Evolutionary conservation across 92 coral and sea anemone genomes (phyloP).

Genomic region (Phenganax subtilis): DNA sequence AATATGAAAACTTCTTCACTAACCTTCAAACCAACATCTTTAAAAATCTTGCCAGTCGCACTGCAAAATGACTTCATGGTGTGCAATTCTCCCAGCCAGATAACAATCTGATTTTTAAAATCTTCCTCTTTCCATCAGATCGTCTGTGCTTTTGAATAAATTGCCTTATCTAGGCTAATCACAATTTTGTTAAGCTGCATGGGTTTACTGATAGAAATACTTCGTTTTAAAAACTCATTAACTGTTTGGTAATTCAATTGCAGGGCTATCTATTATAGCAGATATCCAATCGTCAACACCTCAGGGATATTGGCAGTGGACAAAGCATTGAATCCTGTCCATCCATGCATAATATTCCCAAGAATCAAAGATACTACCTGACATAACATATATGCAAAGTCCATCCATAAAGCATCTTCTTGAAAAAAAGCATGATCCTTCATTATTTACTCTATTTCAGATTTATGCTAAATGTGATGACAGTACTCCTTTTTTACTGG

Average conservation of each 20-base stretch:
- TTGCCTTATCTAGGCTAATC: slow-evolving; percentile 52
- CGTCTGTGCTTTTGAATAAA: slow-evolving; percentile 19
- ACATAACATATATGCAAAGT: not conserved
- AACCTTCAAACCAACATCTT: slow-evolving; percentile 45
- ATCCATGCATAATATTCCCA: slow-evolving; percentile 3
- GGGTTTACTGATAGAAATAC: slow-evolving; percentile 44
- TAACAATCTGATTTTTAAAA: slow-evolving; percentile 32
- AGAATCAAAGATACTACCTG: not conserved
- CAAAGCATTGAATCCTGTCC: slow-evolving; percentile 35
- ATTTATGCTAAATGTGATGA: slow-evolving; percentile 44
- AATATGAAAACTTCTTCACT: too few species aligned
- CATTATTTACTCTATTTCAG: not conserved
- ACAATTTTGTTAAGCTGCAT: slow-evolving; percentile 45
- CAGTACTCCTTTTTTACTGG: slow-evolving; percentile 49
- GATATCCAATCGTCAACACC: slow-evolving; percentile 46
- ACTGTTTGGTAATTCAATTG: slow-evolving; percentile 56
- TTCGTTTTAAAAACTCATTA: slow-evolving; percentile 39
- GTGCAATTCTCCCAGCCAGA: slow-evolving; percentile 48
- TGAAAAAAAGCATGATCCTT: not conserved
- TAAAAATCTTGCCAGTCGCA: slow-evolving; percentile 45
- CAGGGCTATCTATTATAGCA: slow-evolving; percentile 50
- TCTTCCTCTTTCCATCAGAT: slow-evolving; percentile 46
- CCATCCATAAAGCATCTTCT: not conserved
- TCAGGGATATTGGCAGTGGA: slow-evolving; percentile 42
- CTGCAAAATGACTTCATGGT: slow-evolving; percentile 35